Conservation (phyloP, 2,888 invertebrate species). For the Nomada ferruginata region DNA sequence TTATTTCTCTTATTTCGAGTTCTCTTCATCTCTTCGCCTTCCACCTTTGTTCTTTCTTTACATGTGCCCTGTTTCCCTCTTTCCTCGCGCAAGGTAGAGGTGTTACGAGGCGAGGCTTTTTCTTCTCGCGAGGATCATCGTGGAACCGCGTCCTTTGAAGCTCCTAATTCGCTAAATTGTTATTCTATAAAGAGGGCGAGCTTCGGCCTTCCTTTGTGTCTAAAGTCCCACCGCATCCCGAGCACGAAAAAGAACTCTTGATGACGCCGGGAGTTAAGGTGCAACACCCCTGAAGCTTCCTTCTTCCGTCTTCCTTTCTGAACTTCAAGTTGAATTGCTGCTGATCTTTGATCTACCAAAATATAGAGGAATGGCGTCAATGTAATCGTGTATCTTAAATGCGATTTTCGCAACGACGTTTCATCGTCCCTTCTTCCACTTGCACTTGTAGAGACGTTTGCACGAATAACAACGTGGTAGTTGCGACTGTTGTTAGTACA, state of each 20-base stretch:
- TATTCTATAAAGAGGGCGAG: slow-evolving; percentile 76
- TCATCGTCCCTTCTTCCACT: too few relatives aligned
- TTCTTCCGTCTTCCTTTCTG: background rate
- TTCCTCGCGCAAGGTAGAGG: background rate
- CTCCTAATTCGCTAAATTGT: slow-evolving; percentile 81
- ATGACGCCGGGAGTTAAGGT: slow-evolving; percentile 29
- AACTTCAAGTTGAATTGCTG: background rate
- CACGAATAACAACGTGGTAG: too few relatives aligned
- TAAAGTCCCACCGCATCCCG: slow-evolving; percentile 30
- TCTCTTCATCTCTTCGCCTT: background rate
- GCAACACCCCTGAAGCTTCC: background rate
- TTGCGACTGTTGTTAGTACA: too few relatives aligned
- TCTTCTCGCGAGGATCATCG: slow-evolving; percentile 56
- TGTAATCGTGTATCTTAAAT: too few relatives aligned
- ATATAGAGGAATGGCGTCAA: background rate
- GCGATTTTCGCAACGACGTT: too few relatives aligned
- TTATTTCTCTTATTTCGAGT: slow-evolving; percentile 19
- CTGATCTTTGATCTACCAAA: slow-evolving; percentile 21
- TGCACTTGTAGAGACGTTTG: too few relatives aligned
- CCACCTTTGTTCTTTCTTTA: slow-evolving; percentile 20
- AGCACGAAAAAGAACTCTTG: slow-evolving; percentile 56
- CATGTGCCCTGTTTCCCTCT: background rate
- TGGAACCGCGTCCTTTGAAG: slow-evolving; percentile 71
- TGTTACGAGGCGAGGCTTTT: background rate
- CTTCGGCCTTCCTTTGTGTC: slow-evolving; percentile 53